phyloP scores from a whole-genome alignment of 1,140 invertebrate genomes.

The Zophobas morio region DNA sequence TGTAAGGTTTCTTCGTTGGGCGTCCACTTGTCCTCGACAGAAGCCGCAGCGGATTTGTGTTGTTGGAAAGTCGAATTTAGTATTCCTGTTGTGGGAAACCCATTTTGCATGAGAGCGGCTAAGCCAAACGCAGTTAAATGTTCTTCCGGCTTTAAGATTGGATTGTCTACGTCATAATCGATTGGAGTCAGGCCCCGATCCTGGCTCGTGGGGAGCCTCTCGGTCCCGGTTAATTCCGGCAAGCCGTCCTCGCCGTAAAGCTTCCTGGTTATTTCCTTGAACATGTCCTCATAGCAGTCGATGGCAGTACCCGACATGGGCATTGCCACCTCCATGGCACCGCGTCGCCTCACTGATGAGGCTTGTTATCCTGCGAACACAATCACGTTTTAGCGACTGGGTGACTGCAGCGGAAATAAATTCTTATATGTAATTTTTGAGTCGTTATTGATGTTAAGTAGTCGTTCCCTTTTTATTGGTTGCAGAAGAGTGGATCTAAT shows the following conservation, averaged over 20 bases:
- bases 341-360: slow-evolving; percentile 35
- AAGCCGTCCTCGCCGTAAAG: slow-evolving; percentile 87
- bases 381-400: not conserved
- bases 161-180: slow-evolving; percentile 68
- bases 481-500: slow-evolving; percentile 9
- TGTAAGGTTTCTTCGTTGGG: slow-evolving; percentile 77
- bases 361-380: slow-evolving; percentile 18
- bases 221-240: slow-evolving; percentile 69
- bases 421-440: slow-evolving; percentile 6
- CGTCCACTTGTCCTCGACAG: slow-evolving; percentile 77
- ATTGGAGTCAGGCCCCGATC: slow-evolving; percentile 65
- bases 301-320: slow-evolving; percentile 70
- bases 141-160: slow-evolving; percentile 76
- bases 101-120: slow-evolving; percentile 81
- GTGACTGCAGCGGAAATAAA: slow-evolving; percentile 18
- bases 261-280: slow-evolving; percentile 92
- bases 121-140: slow-evolving; percentile 78
- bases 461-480: slow-evolving; percentile 19
- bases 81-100: slow-evolving; percentile 75
- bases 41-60: slow-evolving; percentile 65
- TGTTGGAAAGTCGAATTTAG: slow-evolving; percentile 72
- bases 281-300: slow-evolving; percentile 82
- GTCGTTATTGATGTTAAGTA: slow-evolving; percentile 1
- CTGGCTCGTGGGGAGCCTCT: slow-evolving; percentile 64
- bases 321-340: slow-evolving; percentile 68